Base-by-base conservation (phyloP, 1,140 invertebrate species). In the Macrobrachium nipponense region DNA sequence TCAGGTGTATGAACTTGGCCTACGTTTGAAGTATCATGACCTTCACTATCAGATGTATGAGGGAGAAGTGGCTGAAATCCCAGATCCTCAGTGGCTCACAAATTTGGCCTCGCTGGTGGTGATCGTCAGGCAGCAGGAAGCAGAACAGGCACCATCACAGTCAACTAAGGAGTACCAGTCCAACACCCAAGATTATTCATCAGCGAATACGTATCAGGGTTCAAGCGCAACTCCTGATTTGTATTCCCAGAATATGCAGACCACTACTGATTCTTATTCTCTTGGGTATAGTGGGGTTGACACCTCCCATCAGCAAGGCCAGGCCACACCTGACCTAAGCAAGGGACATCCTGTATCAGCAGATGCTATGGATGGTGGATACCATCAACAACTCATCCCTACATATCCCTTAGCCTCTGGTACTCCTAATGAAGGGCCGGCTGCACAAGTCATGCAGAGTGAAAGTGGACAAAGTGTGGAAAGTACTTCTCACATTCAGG, bases 21-120 rank as follows among this genome's bases (percentile, higher is more conserved):
- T 95, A 89, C 92, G 94, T 84, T 92, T 98, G 68, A 96, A 97
- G 90, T 95, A 95, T 90, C 93, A 94, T 89, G 96, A 98, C 92
- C 95, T 95, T 10, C 91, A 94, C 78, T 93, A 91, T 70, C 92
- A 92, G 72, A 90, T 91, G 44, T 89, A 87, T n/a, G 90, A 90
- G 66, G 91, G 90, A 59, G 91, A 90, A 85, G 82, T 88, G 75
- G 81, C 84, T 18, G 91, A 92, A 79, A 89, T 89, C 12, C 89
- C 90, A 14, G 92, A 93, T 88, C 92, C 92, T 14, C 82, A 90
- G 23, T 93, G 93, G 93, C 87, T 93, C 23, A 89, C 89, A 80
- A 89, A 91, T 66, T 89, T 93, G 73, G 68, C 83, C 12, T 70
- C 58, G n/a, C 44, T 88, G 6, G n/a, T 89, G 2, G 43, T 62